These are phyloP conservation scores for Thymelicus sylvestris DNA, from an alignment of 2,888 invertebrate genomes.

Conservation along the genomic window DNA sequence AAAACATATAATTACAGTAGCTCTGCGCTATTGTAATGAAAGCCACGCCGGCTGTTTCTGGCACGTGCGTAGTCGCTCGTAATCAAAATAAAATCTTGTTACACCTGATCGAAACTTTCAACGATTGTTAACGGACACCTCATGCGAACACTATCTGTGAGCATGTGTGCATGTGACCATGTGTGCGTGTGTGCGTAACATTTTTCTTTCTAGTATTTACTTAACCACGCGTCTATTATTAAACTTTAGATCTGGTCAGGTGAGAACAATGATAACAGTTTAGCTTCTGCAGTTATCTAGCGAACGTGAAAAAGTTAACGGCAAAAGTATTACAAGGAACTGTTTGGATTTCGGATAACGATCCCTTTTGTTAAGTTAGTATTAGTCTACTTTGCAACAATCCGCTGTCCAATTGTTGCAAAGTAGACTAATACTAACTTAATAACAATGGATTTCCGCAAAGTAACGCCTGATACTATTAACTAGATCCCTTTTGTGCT, in stretches of 20 bases:
- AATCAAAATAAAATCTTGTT: slow-evolving; percentile 60
- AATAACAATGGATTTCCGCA: no score
- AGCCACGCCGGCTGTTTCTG: slow-evolving; percentile 47
- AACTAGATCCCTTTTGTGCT: slow-evolving; percentile 11
- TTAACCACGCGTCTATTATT: slow-evolving; percentile 12
- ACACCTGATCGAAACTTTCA: slow-evolving; percentile 67
- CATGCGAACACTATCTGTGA: not conserved
- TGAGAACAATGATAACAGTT: slow-evolving; percentile 28
- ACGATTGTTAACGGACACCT: slow-evolving; percentile 66
- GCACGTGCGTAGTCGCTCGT: slow-evolving; percentile 53
- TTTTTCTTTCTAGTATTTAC: slow-evolving; percentile 15
- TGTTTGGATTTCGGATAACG: slow-evolving; percentile 33
- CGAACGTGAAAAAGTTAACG: slow-evolving; percentile 64
- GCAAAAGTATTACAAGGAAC: slow-evolving; percentile 56
- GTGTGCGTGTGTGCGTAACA: slow-evolving; percentile 20
- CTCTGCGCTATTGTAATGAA: slow-evolving; percentile 29
- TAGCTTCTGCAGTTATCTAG: slow-evolving; percentile 42
- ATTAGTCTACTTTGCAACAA: no score
- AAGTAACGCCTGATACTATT: no score
- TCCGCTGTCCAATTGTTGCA: no score
- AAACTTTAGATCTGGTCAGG: slow-evolving; percentile 19
- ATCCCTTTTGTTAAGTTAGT: slow-evolving; percentile 13
- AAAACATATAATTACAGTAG: slow-evolving; percentile 21
- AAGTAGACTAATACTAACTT: no score
- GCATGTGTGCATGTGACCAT: not conserved